A percentile compares a stretch with the other conserved stretches of the same genome.
Conservation (phyloP, 2,113 vertebrate genomes). For the Anoura caudifer region DNA sequence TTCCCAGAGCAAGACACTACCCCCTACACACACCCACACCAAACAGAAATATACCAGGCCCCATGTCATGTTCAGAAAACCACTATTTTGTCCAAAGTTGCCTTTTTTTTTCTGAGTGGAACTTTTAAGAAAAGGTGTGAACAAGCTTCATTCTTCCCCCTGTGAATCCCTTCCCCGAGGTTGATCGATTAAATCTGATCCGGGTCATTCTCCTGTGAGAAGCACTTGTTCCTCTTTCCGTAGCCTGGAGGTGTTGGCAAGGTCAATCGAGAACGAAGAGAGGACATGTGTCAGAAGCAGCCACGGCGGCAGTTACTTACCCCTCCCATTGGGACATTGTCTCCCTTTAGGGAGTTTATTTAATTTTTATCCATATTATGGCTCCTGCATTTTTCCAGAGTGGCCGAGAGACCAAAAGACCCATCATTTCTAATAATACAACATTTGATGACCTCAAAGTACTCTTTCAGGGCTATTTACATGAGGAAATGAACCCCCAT, state of each 20-base stretch:
- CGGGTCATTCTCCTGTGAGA: background rate
- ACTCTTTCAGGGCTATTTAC: background rate
- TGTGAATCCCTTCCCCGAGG: background rate
- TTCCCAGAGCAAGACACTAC: background rate
- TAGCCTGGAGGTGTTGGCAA: background rate
- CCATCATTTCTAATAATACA: background rate
- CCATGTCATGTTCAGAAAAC: background rate
- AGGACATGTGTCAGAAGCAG: background rate
- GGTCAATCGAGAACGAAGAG: background rate
- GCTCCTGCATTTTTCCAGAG: conserved; percentile 3
- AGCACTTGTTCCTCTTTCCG: background rate
- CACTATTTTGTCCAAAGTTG: background rate
- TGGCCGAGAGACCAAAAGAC: conserved; percentile 1
- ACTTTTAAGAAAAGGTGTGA: background rate
- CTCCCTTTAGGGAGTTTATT: background rate
- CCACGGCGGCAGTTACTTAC: background rate
- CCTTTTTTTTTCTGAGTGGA: background rate
- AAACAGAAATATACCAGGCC: background rate
- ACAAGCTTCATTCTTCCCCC: background rate
- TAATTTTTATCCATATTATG: background rate
- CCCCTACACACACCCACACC: background rate
- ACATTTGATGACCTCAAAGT: conserved; percentile 26
- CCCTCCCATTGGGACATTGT: background rate
- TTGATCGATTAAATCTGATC: background rate
- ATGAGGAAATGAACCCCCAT: background rate